These are phyloP conservation scores for Nothoprocta pentlandii DNA, from an alignment of 2,113 vertebrate species.

Conservation along the genomic window DNA sequence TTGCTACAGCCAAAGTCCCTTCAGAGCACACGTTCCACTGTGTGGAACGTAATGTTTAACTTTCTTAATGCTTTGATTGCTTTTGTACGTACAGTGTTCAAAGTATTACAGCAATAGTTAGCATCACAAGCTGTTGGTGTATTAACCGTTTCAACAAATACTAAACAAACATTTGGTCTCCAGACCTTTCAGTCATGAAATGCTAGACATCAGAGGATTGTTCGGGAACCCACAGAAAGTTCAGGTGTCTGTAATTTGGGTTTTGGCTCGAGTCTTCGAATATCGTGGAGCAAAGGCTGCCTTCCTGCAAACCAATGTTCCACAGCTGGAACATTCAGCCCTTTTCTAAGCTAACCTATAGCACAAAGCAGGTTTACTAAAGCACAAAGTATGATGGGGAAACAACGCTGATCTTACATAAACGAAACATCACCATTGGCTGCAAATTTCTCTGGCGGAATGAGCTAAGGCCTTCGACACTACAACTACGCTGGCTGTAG, in stretches of 20 bases:
- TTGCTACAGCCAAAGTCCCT: conserved; percentile 95
- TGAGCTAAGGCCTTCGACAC: background rate
- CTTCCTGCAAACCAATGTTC: background rate
- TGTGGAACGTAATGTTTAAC: conserved; percentile 83
- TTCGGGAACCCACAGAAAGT: background rate
- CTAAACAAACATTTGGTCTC: background rate
- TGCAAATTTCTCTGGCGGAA: conserved; percentile 10
- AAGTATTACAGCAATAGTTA: conserved; percentile 98
- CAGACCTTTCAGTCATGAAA: background rate
- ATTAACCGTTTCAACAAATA: conserved; percentile 49
- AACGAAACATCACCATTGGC: conserved; percentile 26
- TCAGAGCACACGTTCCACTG: conserved; percentile 88
- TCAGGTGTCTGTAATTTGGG: background rate
- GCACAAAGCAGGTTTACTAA: conserved; percentile 72
- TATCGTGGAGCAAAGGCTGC: background rate
- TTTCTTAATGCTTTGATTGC: conserved; percentile 52
- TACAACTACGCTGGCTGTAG: background rate
- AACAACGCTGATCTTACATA: background rate
- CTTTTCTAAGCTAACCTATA: conserved; percentile 44
- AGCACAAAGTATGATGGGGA: conserved; percentile 72
- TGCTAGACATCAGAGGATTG: background rate
- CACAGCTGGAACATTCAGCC: background rate
- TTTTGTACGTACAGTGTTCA: conserved; percentile 70
- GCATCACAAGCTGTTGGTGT: conserved; percentile 60
- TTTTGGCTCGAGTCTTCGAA: background rate